Conservation (phyloP, 2,888 invertebrate species). For the Cephus sareptanus region DNA sequence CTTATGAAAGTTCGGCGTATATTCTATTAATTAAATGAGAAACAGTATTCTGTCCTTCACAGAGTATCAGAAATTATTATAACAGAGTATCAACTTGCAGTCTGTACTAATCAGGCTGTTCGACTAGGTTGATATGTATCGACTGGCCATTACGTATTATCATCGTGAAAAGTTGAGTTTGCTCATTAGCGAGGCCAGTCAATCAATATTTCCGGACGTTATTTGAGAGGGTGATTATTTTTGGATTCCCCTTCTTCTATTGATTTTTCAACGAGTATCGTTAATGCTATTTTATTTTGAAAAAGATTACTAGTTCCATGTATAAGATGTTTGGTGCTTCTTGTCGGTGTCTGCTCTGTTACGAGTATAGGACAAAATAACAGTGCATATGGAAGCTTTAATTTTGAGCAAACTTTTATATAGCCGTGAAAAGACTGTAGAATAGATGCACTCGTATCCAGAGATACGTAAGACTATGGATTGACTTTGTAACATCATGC, state of each 20-base stretch:
- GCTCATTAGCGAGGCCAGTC: background rate
- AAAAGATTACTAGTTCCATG: background rate
- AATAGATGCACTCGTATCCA: background rate
- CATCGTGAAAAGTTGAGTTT: background rate
- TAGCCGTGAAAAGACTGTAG: background rate
- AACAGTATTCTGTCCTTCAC: background rate
- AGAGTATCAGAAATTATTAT: background rate
- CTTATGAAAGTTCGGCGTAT: background rate
- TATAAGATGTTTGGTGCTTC: background rate
- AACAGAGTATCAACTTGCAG: background rate
- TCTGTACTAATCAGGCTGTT: background rate
- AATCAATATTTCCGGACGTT: background rate
- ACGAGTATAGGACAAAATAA: background rate
- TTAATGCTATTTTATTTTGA: background rate
- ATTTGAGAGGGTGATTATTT: background rate
- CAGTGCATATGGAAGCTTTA: background rate
- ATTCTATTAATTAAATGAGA: background rate
- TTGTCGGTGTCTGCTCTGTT: background rate
- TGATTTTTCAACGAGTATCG: background rate
- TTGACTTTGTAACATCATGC: background rate
- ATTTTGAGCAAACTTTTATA: background rate
- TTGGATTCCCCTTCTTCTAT: background rate
- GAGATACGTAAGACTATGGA: background rate
- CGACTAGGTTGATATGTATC: background rate
- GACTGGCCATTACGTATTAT: background rate